Evolutionary conservation across 2,113 vertebrate species (phyloP).

Genomic region (Menura novaehollandiae): DNA sequence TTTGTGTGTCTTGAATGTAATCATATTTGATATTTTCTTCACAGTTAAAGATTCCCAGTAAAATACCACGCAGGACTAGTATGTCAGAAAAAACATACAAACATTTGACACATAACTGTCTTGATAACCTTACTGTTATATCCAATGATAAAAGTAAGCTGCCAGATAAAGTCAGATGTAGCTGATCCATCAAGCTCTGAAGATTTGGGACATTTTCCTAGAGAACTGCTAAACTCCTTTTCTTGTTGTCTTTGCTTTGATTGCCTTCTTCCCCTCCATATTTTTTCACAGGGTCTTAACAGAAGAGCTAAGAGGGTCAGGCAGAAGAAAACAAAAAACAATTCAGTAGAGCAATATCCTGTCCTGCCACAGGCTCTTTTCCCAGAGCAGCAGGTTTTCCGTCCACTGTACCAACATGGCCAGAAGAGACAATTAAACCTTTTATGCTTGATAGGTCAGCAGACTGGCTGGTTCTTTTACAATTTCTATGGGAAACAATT

Average conservation of each 20-base stretch:
- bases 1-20: neutral
- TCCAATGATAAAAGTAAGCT: neutral
- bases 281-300: neutral
- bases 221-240: neutral
- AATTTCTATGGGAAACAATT: slow-evolving; percentile 12
- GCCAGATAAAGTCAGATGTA: neutral
- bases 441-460: neutral
- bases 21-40: neutral
- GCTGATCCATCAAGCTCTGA: neutral
- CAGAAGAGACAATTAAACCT: neutral
- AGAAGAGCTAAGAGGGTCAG: neutral
- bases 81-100: neutral
- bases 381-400: neutral
- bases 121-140: neutral
- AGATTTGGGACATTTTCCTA: neutral
- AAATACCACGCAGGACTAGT: neutral
- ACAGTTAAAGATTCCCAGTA: neutral
- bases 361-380: neutral
- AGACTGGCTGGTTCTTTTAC: neutral
- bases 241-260: neutral
- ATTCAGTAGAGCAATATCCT: neutral
- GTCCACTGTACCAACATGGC: neutral
- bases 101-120: neutral
- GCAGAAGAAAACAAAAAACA: neutral
- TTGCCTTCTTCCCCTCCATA: neutral